These are phyloP conservation scores for Epinephelus lanceolatus DNA, from an alignment of 2,113 vertebrate species.

Conservation along the genomic window DNA sequence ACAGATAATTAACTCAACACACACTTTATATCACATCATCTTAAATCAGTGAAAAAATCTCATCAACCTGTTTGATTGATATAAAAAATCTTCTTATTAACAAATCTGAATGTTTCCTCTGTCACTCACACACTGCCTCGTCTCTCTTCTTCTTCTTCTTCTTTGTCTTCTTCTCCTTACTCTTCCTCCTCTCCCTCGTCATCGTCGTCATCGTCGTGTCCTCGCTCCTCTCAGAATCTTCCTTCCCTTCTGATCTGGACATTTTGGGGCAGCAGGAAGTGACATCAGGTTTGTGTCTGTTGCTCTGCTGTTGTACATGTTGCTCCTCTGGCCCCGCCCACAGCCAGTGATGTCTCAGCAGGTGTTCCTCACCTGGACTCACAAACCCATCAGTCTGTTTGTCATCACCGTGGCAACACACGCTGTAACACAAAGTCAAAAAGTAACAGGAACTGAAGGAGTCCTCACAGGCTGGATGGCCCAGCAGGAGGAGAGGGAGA, in stretches of 20 bases:
- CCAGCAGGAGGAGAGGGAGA: too few relatives aligned
- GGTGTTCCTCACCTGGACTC: not conserved
- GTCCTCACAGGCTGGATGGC: too few relatives aligned
- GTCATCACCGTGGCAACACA: too few relatives aligned
- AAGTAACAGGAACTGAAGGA: too few relatives aligned
- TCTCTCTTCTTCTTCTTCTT: not conserved
- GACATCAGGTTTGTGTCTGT: slow-evolving; percentile 90
- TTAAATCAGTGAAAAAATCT: not conserved
- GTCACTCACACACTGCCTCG: not conserved
- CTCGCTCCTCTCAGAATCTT: slow-evolving; percentile 86
- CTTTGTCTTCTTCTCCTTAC: not conserved
- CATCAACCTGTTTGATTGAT: not conserved
- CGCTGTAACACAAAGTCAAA: too few relatives aligned
- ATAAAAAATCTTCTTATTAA: slow-evolving; percentile 25
- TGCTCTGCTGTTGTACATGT: not conserved
- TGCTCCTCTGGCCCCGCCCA: not conserved
- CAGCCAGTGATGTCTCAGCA: slow-evolving; percentile 9
- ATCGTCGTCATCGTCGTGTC: slow-evolving; percentile 27
- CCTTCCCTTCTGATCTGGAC: slow-evolving; percentile 92
- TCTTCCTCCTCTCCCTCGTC: not conserved
- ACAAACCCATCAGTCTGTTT: too few relatives aligned
- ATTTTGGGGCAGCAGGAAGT: slow-evolving; percentile 91
- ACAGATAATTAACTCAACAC: too few relatives aligned
- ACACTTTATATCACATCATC: too few relatives aligned
- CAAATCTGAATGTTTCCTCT: slow-evolving; percentile 25